These are phyloP conservation scores for Dendroctonus valens DNA, from an alignment of 1,140 invertebrate species.

Conservation along the genomic window DNA sequence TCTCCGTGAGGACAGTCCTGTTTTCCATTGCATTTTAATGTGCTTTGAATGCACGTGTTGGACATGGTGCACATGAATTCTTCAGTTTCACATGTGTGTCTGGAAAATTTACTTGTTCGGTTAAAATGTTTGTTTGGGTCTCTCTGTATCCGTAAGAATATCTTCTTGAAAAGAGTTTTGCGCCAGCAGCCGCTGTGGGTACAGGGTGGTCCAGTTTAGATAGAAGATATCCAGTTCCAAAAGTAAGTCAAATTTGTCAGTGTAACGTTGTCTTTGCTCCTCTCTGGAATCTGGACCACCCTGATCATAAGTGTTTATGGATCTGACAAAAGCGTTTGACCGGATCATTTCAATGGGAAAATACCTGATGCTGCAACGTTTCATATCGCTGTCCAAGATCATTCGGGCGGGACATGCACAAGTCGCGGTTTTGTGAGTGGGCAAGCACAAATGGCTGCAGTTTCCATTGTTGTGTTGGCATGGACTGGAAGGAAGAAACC, in stretches of 20 bases:
- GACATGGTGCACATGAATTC: slow-evolving; percentile 60
- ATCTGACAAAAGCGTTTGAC: too few relatives aligned
- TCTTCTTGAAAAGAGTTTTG: too few relatives aligned
- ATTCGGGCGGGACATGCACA: slow-evolving; percentile 63
- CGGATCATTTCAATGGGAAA: too few relatives aligned
- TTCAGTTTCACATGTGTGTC: slow-evolving; percentile 51
- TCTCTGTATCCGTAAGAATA: too few relatives aligned
- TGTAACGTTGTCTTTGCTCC: too few relatives aligned
- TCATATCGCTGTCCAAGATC: slow-evolving; percentile 52
- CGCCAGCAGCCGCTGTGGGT: too few relatives aligned
- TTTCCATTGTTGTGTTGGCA: slow-evolving; percentile 65
- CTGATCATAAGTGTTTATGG: too few relatives aligned
- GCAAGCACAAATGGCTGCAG: slow-evolving; percentile 72
- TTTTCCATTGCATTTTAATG: slow-evolving; percentile 67
- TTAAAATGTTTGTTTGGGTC: too few relatives aligned
- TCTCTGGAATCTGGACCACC: too few relatives aligned
- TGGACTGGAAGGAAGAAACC: slow-evolving; percentile 51
- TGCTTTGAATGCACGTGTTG: slow-evolving; percentile 61
- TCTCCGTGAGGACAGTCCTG: slow-evolving; percentile 65
- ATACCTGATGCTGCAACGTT: slow-evolving; percentile 51
- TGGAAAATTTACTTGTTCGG: background rate
- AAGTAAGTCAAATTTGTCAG: too few relatives aligned
- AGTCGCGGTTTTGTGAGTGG: slow-evolving; percentile 40
- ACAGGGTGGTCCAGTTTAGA: too few relatives aligned
- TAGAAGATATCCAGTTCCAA: too few relatives aligned